Evolutionary conservation across 2,888 invertebrate genomes (phyloP).

Genomic region (Heliconius charithonia): DNA sequence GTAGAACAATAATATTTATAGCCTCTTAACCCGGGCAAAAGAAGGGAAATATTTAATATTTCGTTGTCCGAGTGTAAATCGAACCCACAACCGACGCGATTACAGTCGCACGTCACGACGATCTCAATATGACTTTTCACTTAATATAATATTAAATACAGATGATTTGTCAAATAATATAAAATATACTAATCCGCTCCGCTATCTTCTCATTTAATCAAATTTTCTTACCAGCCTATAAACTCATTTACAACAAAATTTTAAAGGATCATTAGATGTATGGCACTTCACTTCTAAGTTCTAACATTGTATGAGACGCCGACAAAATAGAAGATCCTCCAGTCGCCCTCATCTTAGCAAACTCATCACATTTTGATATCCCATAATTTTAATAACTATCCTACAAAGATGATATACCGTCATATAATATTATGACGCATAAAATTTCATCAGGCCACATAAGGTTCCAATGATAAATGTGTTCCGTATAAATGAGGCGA

Average conservation of each 20-base stretch:
- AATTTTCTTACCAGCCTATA: background rate
- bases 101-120: too few species aligned
- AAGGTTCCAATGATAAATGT: constrained; percentile 37
- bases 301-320: background rate
- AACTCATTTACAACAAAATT: background rate
- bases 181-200: too few species aligned
- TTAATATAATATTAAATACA: background rate
- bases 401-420: constrained; percentile 7
- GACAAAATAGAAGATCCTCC: background rate
- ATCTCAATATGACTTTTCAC: too few species aligned
- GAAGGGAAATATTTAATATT: background rate
- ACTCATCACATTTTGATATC: constrained; percentile 9
- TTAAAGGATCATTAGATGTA: background rate
- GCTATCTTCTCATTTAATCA: background rate
- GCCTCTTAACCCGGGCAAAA: too few species aligned
- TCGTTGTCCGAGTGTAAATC: background rate
- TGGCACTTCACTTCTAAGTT: background rate
- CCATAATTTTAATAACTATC: constrained; percentile 10
- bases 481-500: constrained; percentile 33
- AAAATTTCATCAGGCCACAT: constrained; percentile 25
- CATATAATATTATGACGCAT: constrained; percentile 30
- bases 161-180: background rate
- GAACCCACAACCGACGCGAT: too few species aligned
- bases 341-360: constrained; percentile 1
- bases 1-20: too few species aligned